Evolutionary conservation across 2,888 invertebrate species (phyloP).

Genomic region (Entomobrya proxima): DNA sequence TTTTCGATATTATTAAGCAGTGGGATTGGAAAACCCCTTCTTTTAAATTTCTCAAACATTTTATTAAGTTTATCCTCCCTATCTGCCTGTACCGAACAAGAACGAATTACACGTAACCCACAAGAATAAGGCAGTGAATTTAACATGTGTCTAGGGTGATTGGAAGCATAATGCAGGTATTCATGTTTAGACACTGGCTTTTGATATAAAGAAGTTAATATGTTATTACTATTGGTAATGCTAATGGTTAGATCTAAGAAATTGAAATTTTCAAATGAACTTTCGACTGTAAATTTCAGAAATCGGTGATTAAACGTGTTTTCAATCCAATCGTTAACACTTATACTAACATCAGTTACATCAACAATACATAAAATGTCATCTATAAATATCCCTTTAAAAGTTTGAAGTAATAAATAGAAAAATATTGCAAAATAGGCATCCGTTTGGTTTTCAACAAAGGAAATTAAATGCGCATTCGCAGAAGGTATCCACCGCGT

Average conservation of each 20-base stretch:
- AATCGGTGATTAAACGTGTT: neutral
- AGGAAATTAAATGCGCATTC: too few species aligned
- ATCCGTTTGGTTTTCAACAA: too few species aligned
- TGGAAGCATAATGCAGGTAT: conserved; percentile 1
- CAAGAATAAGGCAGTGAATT: conserved; percentile 26
- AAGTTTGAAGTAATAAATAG: too few species aligned
- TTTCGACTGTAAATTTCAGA: neutral
- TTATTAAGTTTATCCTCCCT: too few species aligned
- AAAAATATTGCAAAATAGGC: too few species aligned
- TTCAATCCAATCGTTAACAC: neutral
- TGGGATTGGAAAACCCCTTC: too few species aligned
- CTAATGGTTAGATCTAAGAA: neutral
- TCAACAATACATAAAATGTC: conserved; percentile 32
- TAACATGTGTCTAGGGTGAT: conserved; percentile 10
- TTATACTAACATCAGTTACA: neutral
- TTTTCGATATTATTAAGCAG: too few species aligned
- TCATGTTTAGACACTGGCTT: too few species aligned
- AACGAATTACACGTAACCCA: neutral
- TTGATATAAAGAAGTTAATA: neutral
- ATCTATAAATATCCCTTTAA: too few species aligned
- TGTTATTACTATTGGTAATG: neutral
- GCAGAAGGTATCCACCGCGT: too few species aligned
- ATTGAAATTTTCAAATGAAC: neutral
- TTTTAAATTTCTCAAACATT: too few species aligned
- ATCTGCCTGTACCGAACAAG: too few species aligned